These are phyloP conservation scores for Drosophila malerkotliana DNA, from an alignment of 1,140 invertebrate genomes.

Conservation along the genomic window DNA sequence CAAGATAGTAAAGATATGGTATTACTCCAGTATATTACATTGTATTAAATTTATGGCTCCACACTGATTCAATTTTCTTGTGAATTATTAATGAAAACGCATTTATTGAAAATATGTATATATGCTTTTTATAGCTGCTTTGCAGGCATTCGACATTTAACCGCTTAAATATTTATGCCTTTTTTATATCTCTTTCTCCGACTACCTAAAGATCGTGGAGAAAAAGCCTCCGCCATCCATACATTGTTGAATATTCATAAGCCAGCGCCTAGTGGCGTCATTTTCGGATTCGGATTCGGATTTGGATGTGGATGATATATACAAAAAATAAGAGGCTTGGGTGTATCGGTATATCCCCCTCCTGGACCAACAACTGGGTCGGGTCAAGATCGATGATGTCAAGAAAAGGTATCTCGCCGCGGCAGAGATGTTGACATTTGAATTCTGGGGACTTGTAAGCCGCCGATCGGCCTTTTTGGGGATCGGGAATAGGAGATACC, in stretches of 20 bases:
- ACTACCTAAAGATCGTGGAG: conserved; percentile 35
- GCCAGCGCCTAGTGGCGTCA: conserved; percentile 70
- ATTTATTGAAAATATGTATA: conserved; percentile 74
- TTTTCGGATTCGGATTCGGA: conserved; percentile 57
- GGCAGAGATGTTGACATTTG: conserved; percentile 73
- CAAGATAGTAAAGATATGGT: conserved; percentile 34
- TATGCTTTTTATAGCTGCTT: conserved; percentile 70
- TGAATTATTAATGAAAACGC: conserved; percentile 79
- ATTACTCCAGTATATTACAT: conserved; percentile 1
- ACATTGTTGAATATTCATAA: conserved; percentile 75
- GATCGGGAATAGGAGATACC: conserved; percentile 14
- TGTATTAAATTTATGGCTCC: conserved; percentile 23
- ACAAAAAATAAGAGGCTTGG: background rate
- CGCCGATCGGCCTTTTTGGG: conserved; percentile 33
- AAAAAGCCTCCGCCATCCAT: conserved; percentile 21
- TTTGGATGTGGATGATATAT: conserved; percentile 46
- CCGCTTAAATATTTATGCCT: conserved; percentile 76
- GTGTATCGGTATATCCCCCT: conserved; percentile 1
- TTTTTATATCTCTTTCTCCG: conserved; percentile 61
- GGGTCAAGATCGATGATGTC: conserved; percentile 80
- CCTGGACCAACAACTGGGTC: conserved; percentile 58
- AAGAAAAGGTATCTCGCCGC: conserved; percentile 53
- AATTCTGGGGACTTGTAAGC: conserved; percentile 51
- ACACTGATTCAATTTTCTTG: conserved; percentile 59
- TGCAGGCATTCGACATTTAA: conserved; percentile 71